Evolutionary conservation across 2,888 invertebrate genomes (phyloP).

Genomic region (Melipona beecheii): DNA sequence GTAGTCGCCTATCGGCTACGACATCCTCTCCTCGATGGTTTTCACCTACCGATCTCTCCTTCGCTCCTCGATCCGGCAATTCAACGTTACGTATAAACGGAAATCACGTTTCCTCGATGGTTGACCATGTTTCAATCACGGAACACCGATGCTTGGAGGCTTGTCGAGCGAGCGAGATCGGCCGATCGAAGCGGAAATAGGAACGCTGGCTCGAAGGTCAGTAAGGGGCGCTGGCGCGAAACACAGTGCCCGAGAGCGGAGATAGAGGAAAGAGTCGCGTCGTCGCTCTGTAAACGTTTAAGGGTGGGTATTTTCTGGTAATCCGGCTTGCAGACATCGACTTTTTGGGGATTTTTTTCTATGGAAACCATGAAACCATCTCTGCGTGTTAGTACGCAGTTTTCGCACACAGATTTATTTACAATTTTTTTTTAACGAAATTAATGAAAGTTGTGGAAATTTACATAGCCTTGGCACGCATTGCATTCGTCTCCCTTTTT

Average conservation of each 20-base stretch:
- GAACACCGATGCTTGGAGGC: background rate
- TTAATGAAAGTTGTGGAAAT: too few species aligned
- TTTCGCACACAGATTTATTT: too few species aligned
- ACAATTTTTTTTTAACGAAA: too few species aligned
- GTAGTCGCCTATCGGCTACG: background rate
- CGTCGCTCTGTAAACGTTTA: background rate
- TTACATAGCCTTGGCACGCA: too few species aligned
- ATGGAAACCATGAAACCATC: too few species aligned
- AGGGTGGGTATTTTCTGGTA: background rate
- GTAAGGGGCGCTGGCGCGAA: background rate
- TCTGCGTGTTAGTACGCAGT: too few species aligned
- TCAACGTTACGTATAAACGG: background rate
- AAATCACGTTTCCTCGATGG: background rate
- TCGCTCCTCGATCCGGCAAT: background rate
- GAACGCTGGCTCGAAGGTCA: background rate
- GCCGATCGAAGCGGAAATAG: background rate
- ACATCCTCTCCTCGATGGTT: background rate
- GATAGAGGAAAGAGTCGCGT: too few species aligned
- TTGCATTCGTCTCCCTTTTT: too few species aligned
- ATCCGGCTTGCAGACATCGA: too few species aligned
- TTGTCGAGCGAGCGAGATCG: background rate
- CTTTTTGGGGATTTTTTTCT: too few species aligned
- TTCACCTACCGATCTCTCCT: background rate
- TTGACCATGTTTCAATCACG: background rate
- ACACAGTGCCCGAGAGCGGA: background rate